Evolutionary conservation across 1,140 invertebrate species (phyloP), one percentile per base, ranked within the genome.

Genomic region (Temnothorax nylanderi): DNA sequence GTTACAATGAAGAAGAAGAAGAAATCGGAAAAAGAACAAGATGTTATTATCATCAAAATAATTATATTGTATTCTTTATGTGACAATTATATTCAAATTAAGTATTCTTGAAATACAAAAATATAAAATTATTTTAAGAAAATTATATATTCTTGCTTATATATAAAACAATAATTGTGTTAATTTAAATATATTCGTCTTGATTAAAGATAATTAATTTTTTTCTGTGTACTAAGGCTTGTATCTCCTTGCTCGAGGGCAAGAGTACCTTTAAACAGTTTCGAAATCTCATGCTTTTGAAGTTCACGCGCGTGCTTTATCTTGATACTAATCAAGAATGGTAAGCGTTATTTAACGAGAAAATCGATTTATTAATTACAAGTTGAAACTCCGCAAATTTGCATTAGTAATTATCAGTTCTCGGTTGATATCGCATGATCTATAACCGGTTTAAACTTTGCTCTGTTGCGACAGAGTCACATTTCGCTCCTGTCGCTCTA

Each of bases 291-390:
- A 8, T n/a, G 34, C 58, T 37, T 26, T 11, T 11, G 18, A 26
- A 56, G 18, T 8, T 58, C 1, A 1, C 18, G 32, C 34, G 0
- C n/a, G 5, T 21, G 18, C 34, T 58, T 58, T 0, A 41, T 75
- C 11, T 41, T 44, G 8, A 18, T 76, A 60, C 2, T 26, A 32
- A 77, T 62, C 44, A n/a, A 44, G 37, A 77, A 18, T 26, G 21
- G 3, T 44, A 32, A 18, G 26, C 6, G 18, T 34, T 65, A 3
- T 34, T 16, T 11, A 37, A 32, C 3, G 6, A 49, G 41, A 69
- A 69, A 64, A 44, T 41, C 21, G 21, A 16, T 62, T 62, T 77
- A 16, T 18, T 41, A 78, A 78, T 47, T 64, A 11, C 41, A 77
- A 64, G 11, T 44, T n/a, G 10, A 49, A 41, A 64, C 3, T 18